Evolutionary conservation across 2,113 vertebrate genomes (phyloP).

Genomic region (Anser cygnoides): DNA sequence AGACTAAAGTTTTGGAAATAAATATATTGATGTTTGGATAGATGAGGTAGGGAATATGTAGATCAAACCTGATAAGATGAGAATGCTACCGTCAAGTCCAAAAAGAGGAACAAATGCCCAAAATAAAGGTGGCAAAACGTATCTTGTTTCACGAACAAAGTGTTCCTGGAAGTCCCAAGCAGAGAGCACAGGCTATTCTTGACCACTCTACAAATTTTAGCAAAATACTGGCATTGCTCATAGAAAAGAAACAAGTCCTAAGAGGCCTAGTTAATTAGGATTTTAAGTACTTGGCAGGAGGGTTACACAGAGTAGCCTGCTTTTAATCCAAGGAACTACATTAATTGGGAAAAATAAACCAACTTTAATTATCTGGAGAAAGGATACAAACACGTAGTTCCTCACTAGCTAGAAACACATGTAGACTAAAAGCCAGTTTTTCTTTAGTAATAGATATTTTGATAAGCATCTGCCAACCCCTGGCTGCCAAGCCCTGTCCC

Average conservation of each 20-base stretch:
- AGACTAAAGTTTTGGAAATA: not conserved
- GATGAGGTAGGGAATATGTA: rapidly evolving
- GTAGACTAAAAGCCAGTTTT: not conserved
- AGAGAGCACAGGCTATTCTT: not conserved
- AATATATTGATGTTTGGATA: not conserved
- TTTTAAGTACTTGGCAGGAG: not conserved
- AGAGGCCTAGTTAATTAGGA: not conserved
- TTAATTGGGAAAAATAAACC: not conserved
- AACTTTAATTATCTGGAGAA: not conserved
- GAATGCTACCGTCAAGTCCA: not conserved
- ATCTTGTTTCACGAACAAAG: not conserved
- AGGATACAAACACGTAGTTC: not conserved
- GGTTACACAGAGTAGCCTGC: not conserved
- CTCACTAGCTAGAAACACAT: not conserved
- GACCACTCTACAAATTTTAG: not conserved
- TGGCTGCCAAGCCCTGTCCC: not conserved
- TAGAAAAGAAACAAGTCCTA: not conserved
- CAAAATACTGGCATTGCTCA: not conserved
- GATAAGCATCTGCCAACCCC: not conserved
- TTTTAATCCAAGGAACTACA: not conserved
- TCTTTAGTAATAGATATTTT: not conserved
- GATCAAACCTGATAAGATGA: not conserved
- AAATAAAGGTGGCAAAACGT: not conserved
- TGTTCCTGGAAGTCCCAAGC: not conserved
- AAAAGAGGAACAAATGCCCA: not conserved